phyloP scores from a whole-genome alignment of 2,888 invertebrate genomes.

The Tenthredo mesomela region DNA sequence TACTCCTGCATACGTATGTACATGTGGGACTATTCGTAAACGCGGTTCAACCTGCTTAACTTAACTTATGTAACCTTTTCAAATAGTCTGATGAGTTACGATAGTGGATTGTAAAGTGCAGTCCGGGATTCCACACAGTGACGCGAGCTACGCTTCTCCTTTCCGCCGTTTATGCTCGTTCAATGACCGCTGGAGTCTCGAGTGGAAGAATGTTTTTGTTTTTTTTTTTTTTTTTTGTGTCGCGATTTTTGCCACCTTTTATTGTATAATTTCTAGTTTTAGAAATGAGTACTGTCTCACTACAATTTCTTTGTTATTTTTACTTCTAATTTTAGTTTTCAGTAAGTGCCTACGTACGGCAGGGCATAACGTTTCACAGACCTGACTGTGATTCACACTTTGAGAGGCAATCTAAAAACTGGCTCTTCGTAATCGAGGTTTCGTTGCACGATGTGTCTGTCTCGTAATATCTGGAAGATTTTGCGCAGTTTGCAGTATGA shows the following conservation, averaged over 20 bases:
- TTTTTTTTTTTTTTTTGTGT: neutral
- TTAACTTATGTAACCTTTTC: constrained; percentile 46
- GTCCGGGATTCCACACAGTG: neutral
- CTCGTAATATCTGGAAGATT: neutral
- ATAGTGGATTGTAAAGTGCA: neutral
- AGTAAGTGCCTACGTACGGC: neutral
- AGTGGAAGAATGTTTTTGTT: neutral
- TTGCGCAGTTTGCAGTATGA: neutral
- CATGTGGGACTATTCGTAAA: neutral
- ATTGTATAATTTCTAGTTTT: neutral
- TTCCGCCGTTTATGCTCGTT: neutral
- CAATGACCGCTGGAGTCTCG: neutral
- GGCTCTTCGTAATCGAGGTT: neutral
- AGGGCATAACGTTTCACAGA: neutral
- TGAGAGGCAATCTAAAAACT: neutral
- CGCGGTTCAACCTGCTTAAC: constrained; percentile 42
- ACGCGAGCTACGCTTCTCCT: neutral
- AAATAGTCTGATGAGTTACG: constrained; percentile 27
- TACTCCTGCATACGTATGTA: neutral
- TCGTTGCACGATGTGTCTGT: neutral
- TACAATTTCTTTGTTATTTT: too few species aligned
- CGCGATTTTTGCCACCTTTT: too few species aligned
- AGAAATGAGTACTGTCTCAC: neutral
- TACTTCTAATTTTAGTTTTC: too few species aligned
- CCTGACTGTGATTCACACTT: neutral